phyloP scores from a whole-genome alignment of 1,140 invertebrate genomes.

The Brachionus manjavacas region DNA sequence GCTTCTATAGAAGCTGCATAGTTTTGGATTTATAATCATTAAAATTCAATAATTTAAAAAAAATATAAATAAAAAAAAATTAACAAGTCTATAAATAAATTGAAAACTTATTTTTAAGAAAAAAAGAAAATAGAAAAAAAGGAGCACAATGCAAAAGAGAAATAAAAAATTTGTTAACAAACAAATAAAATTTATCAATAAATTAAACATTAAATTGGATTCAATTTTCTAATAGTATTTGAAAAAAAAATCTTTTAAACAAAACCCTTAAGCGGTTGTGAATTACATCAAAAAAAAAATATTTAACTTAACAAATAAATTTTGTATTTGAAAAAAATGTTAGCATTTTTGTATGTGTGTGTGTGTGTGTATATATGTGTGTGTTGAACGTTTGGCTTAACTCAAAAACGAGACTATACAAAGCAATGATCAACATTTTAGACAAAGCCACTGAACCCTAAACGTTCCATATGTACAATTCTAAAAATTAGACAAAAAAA shows the following conservation, averaged over 20 bases:
- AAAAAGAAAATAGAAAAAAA: background rate
- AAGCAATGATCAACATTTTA: background rate
- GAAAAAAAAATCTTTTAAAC: background rate
- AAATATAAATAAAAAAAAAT: background rate
- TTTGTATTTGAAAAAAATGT: background rate
- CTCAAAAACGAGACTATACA: background rate
- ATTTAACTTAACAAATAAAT: background rate
- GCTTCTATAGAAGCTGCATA: slow-evolving; percentile 34
- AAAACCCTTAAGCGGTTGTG: background rate
- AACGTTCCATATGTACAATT: background rate
- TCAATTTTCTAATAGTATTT: background rate
- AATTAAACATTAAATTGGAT: slow-evolving; percentile 33
- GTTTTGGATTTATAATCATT: background rate
- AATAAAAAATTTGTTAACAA: background rate
- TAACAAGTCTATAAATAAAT: background rate
- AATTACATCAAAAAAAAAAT: background rate
- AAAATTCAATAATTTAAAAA: slow-evolving; percentile 36
- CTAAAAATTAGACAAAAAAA: slow-evolving; percentile 2
- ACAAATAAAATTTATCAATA: slow-evolving; percentile 23
- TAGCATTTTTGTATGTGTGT: background rate
- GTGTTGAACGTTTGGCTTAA: background rate
- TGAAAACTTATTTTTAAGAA: background rate
- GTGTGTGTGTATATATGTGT: background rate
- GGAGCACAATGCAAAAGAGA: background rate
- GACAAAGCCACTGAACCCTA: background rate